phyloP scores from a whole-genome alignment of 1,140 invertebrate genomes.

The Triops longicaudatus region DNA sequence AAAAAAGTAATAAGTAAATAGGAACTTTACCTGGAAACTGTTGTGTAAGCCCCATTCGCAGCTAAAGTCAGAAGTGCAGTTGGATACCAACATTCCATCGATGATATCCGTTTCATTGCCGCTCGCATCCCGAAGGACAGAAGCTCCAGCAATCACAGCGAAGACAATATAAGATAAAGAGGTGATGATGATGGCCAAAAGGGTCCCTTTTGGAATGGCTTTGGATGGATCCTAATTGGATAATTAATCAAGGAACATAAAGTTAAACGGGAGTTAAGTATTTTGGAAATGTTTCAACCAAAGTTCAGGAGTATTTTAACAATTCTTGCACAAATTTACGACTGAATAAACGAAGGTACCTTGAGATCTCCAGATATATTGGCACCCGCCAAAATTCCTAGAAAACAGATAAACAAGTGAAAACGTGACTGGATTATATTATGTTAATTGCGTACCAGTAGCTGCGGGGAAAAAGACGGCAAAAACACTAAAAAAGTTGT shows the following conservation, averaged over 20 bases:
- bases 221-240: slow-evolving; percentile 32
- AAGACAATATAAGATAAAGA: slow-evolving; percentile 43
- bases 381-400: slow-evolving; percentile 40
- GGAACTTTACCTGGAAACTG: slow-evolving; percentile 35
- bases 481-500: slow-evolving; percentile 52
- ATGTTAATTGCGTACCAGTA: slow-evolving; percentile 35
- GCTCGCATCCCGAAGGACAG: slow-evolving; percentile 37
- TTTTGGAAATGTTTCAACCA: background rate
- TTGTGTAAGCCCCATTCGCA: slow-evolving; percentile 38
- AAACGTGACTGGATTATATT: slow-evolving; percentile 30
- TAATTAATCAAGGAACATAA: background rate
- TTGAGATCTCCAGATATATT: slow-evolving; percentile 50
- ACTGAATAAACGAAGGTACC: slow-evolving; percentile 29
- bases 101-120: slow-evolving; percentile 32
- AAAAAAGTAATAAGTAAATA: too few species aligned
- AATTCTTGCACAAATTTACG: slow-evolving; percentile 3
- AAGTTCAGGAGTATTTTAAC: background rate
- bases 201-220: slow-evolving; percentile 48
- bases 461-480: slow-evolving; percentile 55
- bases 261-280: background rate
- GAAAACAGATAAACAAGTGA: slow-evolving; percentile 32
- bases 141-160: slow-evolving; percentile 40
- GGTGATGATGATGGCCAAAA: slow-evolving; percentile 46
- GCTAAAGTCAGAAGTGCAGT: slow-evolving; percentile 26
- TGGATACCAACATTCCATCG: background rate